Conservation (phyloP, 2,113 vertebrate genomes). For the human region DNA sequence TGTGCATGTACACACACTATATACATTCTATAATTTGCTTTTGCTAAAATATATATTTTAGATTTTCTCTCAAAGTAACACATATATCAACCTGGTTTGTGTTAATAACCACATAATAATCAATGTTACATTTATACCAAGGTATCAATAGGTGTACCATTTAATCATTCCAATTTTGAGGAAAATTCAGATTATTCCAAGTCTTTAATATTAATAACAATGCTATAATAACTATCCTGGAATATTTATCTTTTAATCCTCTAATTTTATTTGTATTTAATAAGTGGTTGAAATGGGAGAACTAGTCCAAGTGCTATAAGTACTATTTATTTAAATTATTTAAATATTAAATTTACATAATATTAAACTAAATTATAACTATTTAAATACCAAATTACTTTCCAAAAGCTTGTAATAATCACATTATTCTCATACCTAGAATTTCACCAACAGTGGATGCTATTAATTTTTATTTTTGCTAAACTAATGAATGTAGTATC, state of each 20-base stretch:
- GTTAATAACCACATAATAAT: neutral
- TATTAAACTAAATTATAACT: neutral
- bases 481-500: neutral
- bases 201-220: neutral
- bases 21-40: neutral
- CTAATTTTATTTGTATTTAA: neutral
- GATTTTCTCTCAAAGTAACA: neutral
- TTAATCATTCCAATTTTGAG: neutral
- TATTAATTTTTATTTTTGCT: neutral
- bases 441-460: neutral
- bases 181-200: neutral
- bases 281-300: neutral
- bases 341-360: neutral
- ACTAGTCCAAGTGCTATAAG: neutral
- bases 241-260: neutral
- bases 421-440: neutral
- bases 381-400: neutral
- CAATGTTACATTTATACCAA: neutral
- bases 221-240: neutral
- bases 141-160: neutral
- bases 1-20: neutral
- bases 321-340: neutral
- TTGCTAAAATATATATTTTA: neutral
- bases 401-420: neutral
- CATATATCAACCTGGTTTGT: neutral